Base-by-base conservation (phyloP, 1,140 invertebrate species). In the Drosophila carrolli region DNA sequence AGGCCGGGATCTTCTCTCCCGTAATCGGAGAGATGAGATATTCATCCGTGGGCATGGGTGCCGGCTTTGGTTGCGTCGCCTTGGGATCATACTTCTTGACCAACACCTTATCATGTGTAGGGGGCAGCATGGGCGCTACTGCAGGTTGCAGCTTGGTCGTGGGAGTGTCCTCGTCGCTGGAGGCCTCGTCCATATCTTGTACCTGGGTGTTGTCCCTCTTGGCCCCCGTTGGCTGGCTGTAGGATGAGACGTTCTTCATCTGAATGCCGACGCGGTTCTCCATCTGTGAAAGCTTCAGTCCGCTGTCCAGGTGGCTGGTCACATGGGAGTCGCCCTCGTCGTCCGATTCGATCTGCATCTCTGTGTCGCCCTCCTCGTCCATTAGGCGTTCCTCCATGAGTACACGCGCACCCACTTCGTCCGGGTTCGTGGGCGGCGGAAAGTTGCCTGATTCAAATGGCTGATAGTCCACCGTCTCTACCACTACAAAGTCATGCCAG, bases 401-500 rank as follows among this genome's bases (percentile, higher is more conserved):
- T 41, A 99, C 96, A 66, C 98, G 93, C 7, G 98, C 98, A 1
- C 98, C 98, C 2, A 99, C 98, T 93, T 99, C 98, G 75, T 98
- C 96, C 0, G 98, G 98, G 32, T 97, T 99, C 0, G 98, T 99
- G 0, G 98, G 98, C 7, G 98, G 97, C 16, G 98, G 98, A 88
- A 99, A 98, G 92, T 97, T 97, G 27, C 98, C 98, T 10, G 96
- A 95, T 93, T 99, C 99, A 86, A 97, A 98, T 0, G 97, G 97
- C 78, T 99, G 98, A 93, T 99, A 99, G 93, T 99, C 99, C 0
- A 99, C 98, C 0, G 98, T 99, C 93, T 99, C 99, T 0, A 99
- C 99, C 0, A 99, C 98, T 2, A 99, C 98, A 94, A 99, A 99
- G 93, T 99, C 98, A 92, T 99, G 99, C 99, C 99, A 99, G 92